Evolutionary conservation across 2,888 invertebrate genomes (phyloP).

Genomic region (Slavum lentiscoides): DNA sequence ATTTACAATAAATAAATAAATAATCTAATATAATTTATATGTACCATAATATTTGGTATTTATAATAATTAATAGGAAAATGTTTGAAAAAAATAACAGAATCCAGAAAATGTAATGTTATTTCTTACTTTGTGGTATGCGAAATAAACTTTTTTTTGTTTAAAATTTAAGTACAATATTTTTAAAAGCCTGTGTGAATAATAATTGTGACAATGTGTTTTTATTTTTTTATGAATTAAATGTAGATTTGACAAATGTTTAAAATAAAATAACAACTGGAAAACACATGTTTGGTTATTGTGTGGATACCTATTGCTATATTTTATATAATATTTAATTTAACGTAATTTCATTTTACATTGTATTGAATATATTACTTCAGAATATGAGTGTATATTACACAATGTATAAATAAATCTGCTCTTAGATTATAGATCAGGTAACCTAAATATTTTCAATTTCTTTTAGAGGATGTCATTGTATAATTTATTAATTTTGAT

Average conservation of each 20-base stretch:
- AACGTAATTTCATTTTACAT: conserved; percentile 7
- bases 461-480: too few species aligned
- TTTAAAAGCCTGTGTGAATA: not conserved
- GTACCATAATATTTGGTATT: not conserved
- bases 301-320: not conserved
- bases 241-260: conserved; percentile 3
- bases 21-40: not conserved
- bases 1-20: not conserved
- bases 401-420: too few species aligned
- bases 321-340: not conserved
- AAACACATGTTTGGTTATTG: conserved; percentile 3
- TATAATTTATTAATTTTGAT: too few species aligned
- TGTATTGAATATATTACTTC: not conserved
- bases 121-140: not conserved
- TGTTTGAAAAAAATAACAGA: not conserved
- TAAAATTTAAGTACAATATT: not conserved
- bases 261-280: conserved; percentile 19
- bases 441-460: too few species aligned
- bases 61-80: not conserved
- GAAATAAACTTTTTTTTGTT: not conserved
- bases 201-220: conserved; percentile 25
- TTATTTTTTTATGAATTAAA: not conserved
- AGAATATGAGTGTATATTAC: too few species aligned
- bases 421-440: too few species aligned
- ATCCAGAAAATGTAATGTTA: not conserved